Evolutionary conservation across 2,888 invertebrate species (phyloP).

Genomic region (Altica lythri): DNA sequence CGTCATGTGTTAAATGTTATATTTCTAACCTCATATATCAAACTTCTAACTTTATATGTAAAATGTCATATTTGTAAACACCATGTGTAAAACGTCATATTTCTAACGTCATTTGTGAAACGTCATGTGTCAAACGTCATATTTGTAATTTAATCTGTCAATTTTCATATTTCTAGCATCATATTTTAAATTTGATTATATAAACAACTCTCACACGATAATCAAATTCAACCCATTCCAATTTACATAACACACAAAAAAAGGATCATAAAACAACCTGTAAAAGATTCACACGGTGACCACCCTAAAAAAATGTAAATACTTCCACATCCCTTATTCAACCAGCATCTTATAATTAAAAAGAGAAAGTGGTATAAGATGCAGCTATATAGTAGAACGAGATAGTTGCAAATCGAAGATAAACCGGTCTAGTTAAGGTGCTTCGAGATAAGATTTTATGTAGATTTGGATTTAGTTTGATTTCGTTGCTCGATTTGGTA

Average conservation of each 20-base stretch:
- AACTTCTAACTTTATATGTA: no score
- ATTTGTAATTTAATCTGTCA: no score
- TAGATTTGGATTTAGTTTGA: constrained; percentile 48
- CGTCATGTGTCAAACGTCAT: no score
- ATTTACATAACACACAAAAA: constrained; percentile 50
- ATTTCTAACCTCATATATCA: no score
- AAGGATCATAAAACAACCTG: constrained; percentile 54
- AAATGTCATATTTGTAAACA: no score
- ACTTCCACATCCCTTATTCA: constrained; percentile 47
- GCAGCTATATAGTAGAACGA: constrained; percentile 43
- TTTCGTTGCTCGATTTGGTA: constrained; percentile 30
- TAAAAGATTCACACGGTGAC: constrained; percentile 51
- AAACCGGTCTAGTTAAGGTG: constrained; percentile 53
- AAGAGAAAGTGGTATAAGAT: constrained; percentile 40
- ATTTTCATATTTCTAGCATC: no score
- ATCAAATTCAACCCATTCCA: constrained; percentile 32
- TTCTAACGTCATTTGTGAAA: no score
- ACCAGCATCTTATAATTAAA: constrained; percentile 38
- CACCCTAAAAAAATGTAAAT: constrained; percentile 44
- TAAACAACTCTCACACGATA: no score
- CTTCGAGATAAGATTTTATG: constrained; percentile 36
- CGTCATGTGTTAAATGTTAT: no score
- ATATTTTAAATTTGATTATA: no score
- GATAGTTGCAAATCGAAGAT: constrained; percentile 44
- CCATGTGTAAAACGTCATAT: no score